Evolutionary conservation across 2,888 invertebrate species (phyloP), one percentile per base, ranked within the genome.

Genomic region (Phyllotreta striolata): DNA sequence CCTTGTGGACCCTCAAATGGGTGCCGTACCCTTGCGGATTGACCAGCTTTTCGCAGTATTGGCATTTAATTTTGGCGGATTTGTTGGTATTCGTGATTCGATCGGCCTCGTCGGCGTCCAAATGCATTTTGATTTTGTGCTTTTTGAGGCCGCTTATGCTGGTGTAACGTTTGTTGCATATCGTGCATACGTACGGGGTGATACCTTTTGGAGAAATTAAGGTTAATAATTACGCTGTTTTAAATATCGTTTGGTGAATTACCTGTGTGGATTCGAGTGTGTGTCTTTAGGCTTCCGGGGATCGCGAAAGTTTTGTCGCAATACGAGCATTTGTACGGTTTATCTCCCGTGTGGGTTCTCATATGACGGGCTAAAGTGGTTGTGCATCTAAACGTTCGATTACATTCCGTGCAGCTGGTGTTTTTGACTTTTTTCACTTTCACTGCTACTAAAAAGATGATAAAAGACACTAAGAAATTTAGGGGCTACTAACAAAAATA

Each of bases 1-100:
- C n/a, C 4, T 71, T 74, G 40, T 77, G 77, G 10, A 70, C 66
- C 43, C 74, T 70, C 73, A 75, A 73, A 59, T 77, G 77, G 13
- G 67, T 63, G 5, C 70, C 70, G 58, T 62, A 70, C 9, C 70
- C 70, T 14, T 67, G 65, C 59, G 66, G 65, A 43, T 66, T 37
- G 10, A 70, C 55, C n/a, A 67, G 46, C 55, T 67, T 68, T 6
- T 64, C 63, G 43, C 70, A 70, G 54, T 68, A 37, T 39, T 66
- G 60, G 58, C 70, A 70, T 56, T 66, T 40, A n/a, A 62, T 44
- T 59, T 64, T 66, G 35, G 57, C 54, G 13, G 14, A 47, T 56
- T 64, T 39, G 41, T 55, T 55, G 7, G 14, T 37, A 2, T 24
- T 49, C 5, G 38, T n/a, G 14, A 37, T 24, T 13, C 60, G 51